Percentiles rank a stretch among this genome's conserved stretches.
These are phyloP conservation scores for Onychomys arenicola DNA, from an alignment of 2,797 vertebrate genomes.

Conservation along the genomic window DNA sequence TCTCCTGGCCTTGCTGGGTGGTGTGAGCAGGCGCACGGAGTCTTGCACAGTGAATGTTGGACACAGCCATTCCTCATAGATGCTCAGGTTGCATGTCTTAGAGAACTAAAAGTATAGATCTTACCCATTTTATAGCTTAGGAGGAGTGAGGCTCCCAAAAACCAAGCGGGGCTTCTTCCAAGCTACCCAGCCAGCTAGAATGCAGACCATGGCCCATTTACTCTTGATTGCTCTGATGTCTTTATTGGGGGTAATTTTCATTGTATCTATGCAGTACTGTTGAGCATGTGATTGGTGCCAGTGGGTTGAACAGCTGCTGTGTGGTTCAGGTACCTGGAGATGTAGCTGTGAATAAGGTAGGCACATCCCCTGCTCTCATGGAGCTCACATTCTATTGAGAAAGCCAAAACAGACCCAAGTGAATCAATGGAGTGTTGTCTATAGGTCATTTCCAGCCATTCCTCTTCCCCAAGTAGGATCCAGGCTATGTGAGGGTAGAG, in stretches of 20 bases:
- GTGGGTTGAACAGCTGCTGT: background rate
- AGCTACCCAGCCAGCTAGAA: background rate
- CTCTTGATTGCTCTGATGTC: background rate
- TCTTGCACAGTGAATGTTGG: rapidly evolving
- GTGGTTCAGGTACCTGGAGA: background rate
- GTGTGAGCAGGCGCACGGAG: too few relatives aligned
- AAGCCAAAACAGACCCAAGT: background rate
- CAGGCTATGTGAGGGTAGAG: background rate
- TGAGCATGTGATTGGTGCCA: background rate
- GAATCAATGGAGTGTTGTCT: background rate
- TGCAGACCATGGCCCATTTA: background rate
- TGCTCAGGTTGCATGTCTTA: background rate
- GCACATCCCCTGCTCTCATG: background rate
- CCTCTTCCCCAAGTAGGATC: background rate
- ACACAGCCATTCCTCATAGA: background rate
- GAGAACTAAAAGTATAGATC: background rate
- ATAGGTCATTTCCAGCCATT: background rate
- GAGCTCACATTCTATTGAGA: background rate
- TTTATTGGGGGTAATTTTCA: background rate
- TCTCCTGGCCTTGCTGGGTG: background rate
- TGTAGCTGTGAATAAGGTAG: background rate
- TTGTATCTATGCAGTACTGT: background rate
- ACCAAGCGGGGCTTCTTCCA: background rate
- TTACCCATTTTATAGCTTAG: background rate
- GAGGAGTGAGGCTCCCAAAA: background rate